These are phyloP conservation scores for Eidolon dupreanum DNA, from an alignment of 2,797 vertebrate species.

Conservation along the genomic window DNA sequence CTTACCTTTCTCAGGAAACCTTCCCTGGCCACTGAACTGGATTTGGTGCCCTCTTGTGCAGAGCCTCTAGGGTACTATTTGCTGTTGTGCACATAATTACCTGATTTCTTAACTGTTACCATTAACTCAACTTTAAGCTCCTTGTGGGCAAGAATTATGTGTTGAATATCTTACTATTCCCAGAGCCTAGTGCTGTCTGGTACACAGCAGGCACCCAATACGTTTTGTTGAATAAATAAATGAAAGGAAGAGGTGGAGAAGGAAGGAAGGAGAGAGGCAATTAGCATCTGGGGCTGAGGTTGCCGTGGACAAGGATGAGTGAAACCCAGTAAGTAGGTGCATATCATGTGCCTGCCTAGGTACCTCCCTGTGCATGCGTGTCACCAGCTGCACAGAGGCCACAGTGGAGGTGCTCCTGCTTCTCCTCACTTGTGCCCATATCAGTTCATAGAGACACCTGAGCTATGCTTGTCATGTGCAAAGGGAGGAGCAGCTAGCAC, in stretches of 20 bases:
- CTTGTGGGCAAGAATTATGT: not conserved
- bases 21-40: not conserved
- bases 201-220: not conserved
- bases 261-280: not conserved
- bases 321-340: accelerated
- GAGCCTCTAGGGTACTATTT: accelerated
- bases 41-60: not conserved
- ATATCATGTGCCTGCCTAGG: accelerated
- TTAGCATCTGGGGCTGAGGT: not conserved
- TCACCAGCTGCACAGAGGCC: accelerated
- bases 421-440: accelerated
- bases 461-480: not conserved
- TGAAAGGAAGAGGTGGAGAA: not conserved
- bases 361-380: accelerated
- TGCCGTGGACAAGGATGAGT: not conserved
- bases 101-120: not conserved
- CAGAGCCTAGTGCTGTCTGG: not conserved
- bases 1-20: not conserved
- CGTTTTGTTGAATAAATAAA: not conserved
- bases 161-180: not conserved
- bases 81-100: accelerated
- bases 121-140: not conserved
- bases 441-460: not conserved
- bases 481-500: not conserved
- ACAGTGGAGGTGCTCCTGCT: accelerated